Evolutionary conservation across 2,113 vertebrate genomes (phyloP).

Genomic region (Tympanuchus pallidicinctus): DNA sequence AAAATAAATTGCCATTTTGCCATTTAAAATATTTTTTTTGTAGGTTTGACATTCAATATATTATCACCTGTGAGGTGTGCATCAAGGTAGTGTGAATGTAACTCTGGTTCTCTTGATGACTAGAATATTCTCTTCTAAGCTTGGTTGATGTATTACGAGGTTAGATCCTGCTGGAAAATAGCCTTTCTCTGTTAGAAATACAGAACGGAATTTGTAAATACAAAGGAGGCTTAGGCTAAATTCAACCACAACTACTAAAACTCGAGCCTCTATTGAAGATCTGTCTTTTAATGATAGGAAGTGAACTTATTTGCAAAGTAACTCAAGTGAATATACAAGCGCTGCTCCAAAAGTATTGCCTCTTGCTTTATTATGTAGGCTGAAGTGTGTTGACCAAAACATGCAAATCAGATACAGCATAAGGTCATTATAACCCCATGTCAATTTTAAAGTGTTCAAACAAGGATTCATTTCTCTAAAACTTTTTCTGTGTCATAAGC

Average conservation of each 20-base stretch:
- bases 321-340: background rate
- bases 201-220: background rate
- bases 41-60: background rate
- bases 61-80: background rate
- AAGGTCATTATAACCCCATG: conserved; percentile 11
- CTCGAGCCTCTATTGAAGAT: background rate
- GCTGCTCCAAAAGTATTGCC: too few species aligned
- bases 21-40: background rate
- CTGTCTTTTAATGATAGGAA: background rate
- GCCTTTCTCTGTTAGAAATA: background rate
- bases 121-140: background rate
- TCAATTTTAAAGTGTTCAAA: conserved; percentile 19
- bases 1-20: background rate
- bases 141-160: background rate
- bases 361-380: too few species aligned
- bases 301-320: background rate
- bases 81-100: background rate
- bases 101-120: background rate
- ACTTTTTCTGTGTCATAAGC: conserved; percentile 36
- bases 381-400: background rate
- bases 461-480: conserved; percentile 27
- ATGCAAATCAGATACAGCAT: conserved; percentile 27
- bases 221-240: background rate
- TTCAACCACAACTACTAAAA: background rate
- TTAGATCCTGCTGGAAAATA: background rate